Evolutionary conservation across 2,797 vertebrate genomes (phyloP).

Genomic region (Phoeniculus purpureus): DNA sequence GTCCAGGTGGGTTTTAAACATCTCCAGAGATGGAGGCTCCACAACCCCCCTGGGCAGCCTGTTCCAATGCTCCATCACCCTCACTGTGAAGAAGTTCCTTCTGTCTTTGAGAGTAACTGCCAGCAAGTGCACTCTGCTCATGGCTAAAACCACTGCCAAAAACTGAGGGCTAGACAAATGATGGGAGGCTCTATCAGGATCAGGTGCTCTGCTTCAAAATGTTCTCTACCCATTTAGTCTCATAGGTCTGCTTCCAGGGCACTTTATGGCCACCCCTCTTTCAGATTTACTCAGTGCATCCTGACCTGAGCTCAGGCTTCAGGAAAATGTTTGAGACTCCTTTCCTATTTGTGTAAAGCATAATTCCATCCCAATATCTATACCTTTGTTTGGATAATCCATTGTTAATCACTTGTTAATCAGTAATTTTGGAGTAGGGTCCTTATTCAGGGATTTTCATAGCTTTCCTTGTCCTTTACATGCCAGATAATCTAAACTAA

Average conservation of each 20-base stretch:
- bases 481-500: background rate
- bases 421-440: background rate
- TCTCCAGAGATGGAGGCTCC: too few species aligned
- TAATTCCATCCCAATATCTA: background rate
- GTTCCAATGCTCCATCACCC: too few species aligned
- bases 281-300: background rate
- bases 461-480: background rate
- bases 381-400: background rate
- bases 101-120: conserved; percentile 68
- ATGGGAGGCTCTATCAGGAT: background rate
- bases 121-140: conserved; percentile 72
- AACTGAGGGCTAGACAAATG: background rate
- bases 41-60: too few species aligned
- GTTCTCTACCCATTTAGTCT: background rate
- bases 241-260: background rate
- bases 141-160: background rate
- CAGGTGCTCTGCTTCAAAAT: background rate
- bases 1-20: too few species aligned
- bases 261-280: background rate
- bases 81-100: too few species aligned
- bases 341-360: background rate
- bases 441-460: background rate
- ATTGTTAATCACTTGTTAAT: background rate
- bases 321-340: background rate
- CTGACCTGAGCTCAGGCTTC: background rate